Evolutionary conservation across 2,888 invertebrate genomes (phyloP).

Genomic region (Endomychus coccineus): DNA sequence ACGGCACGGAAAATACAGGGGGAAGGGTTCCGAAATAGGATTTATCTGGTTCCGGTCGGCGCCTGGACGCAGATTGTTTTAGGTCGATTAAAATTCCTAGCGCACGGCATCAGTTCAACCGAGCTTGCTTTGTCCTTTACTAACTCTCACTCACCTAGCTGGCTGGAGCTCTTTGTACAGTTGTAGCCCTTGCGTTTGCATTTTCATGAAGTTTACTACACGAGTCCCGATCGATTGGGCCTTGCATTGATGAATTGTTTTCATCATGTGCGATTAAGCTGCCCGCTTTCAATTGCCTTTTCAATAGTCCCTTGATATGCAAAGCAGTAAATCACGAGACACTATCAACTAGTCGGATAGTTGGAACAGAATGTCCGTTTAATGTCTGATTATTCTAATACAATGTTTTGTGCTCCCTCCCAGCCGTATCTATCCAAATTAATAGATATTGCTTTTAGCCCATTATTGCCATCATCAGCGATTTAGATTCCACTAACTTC

Average conservation of each 20-base stretch:
- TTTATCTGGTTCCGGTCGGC: slow-evolving; percentile 41
- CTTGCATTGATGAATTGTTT: slow-evolving; percentile 45
- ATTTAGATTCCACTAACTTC: too few relatives aligned
- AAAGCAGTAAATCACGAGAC: slow-evolving; percentile 42
- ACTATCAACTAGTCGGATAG: slow-evolving; percentile 41
- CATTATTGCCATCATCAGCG: too few relatives aligned
- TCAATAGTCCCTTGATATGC: slow-evolving; percentile 43
- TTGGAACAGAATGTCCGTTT: slow-evolving; percentile 31
- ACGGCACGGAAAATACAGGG: too few relatives aligned
- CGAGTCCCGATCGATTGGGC: slow-evolving; percentile 33
- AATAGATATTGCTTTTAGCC: too few relatives aligned
- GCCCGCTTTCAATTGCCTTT: slow-evolving; percentile 46
- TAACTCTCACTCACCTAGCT: slow-evolving; percentile 15
- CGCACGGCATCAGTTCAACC: slow-evolving; percentile 35
- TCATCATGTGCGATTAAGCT: slow-evolving; percentile 46
- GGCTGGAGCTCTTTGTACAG: too few relatives aligned
- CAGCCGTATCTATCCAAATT: too few relatives aligned
- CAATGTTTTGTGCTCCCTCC: too few relatives aligned
- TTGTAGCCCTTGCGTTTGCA: too few relatives aligned
- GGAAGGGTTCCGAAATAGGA: slow-evolving; percentile 38
- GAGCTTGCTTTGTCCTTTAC: slow-evolving; percentile 31
- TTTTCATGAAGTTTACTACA: slow-evolving; percentile 36
- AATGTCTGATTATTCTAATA: slow-evolving; percentile 33
- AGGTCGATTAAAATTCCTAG: slow-evolving; percentile 44
- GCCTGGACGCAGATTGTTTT: slow-evolving; percentile 43